Percentiles rank a stretch among this genome's conserved stretches.
Conservation (phyloP, 2,113 vertebrate species). For the Myrmecobius fasciatus region DNA sequence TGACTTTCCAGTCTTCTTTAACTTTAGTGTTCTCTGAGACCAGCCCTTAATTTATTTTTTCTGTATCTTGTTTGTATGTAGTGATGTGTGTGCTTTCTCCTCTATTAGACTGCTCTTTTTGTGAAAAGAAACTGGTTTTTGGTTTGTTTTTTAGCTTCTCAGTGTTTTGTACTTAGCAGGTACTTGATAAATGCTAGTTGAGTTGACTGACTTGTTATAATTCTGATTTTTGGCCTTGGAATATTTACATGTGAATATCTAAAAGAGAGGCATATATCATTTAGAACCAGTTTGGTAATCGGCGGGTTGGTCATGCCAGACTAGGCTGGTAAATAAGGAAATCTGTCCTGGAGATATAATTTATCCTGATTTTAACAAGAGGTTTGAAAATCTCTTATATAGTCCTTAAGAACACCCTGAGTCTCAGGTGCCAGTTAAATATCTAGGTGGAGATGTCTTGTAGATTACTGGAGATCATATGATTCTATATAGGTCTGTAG, state of each 20-base stretch:
- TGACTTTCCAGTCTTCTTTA: background rate
- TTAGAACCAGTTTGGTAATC: background rate
- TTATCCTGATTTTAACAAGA: background rate
- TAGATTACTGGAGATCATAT: background rate
- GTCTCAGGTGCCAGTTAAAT: background rate
- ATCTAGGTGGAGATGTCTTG: background rate
- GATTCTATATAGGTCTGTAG: background rate
- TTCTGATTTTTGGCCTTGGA: background rate
- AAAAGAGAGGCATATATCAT: background rate
- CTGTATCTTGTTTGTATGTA: background rate
- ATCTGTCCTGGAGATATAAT: background rate
- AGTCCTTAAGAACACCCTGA: background rate
- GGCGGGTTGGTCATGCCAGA: background rate
- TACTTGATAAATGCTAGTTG: background rate
- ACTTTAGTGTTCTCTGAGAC: background rate
- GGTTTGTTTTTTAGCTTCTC: too few relatives aligned
- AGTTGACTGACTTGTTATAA: background rate
- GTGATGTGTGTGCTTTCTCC: background rate
- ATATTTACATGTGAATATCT: background rate
- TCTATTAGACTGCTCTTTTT: background rate
- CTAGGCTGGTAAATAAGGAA: background rate
- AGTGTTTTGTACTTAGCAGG: too few relatives aligned
- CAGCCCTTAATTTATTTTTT: background rate
- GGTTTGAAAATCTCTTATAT: too few relatives aligned
- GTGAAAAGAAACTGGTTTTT: too few relatives aligned